A percentile compares a stretch with the other conserved stretches of the same genome.
Conservation (phyloP, 2,888 invertebrate genomes). For the Athrips mouffetella region DNA sequence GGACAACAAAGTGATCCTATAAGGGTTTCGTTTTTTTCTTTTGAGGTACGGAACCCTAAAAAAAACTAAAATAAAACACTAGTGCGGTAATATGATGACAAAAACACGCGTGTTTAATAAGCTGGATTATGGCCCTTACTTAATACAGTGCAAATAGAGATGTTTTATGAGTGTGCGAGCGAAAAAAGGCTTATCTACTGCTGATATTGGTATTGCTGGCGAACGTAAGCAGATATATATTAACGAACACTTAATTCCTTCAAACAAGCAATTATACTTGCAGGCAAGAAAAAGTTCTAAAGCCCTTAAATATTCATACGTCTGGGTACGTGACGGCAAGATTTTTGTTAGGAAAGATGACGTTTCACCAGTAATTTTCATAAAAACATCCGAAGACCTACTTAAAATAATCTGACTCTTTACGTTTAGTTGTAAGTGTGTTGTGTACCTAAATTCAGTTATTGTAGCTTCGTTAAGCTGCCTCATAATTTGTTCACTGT, state of each 20-base stretch:
- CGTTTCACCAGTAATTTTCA: not conserved
- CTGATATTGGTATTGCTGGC: constrained; percentile 3
- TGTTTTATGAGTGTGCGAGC: not conserved
- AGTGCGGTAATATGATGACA: no score
- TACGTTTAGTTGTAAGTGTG: no score
- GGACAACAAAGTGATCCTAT: no score
- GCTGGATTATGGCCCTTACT: no score
- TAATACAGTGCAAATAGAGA: no score
- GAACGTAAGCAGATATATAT: not conserved
- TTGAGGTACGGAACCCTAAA: no score
- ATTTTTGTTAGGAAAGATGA: constrained; percentile 1
- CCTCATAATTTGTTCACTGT: no score
- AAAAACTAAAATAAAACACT: no score
- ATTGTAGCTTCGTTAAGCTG: no score
- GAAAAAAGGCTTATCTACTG: not conserved
- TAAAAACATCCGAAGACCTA: not conserved
- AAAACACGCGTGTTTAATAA: no score
- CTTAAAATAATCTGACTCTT: not conserved
- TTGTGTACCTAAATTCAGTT: not conserved
- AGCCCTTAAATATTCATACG: not conserved
- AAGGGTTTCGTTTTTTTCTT: no score
- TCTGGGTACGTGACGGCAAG: constrained; percentile 1
- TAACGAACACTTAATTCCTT: constrained; percentile 6
- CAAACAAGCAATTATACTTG: not conserved
- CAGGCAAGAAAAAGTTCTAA: no score